Base-by-base conservation (phyloP, 2,888 invertebrate genomes). In the Alentia gelatinosa region DNA sequence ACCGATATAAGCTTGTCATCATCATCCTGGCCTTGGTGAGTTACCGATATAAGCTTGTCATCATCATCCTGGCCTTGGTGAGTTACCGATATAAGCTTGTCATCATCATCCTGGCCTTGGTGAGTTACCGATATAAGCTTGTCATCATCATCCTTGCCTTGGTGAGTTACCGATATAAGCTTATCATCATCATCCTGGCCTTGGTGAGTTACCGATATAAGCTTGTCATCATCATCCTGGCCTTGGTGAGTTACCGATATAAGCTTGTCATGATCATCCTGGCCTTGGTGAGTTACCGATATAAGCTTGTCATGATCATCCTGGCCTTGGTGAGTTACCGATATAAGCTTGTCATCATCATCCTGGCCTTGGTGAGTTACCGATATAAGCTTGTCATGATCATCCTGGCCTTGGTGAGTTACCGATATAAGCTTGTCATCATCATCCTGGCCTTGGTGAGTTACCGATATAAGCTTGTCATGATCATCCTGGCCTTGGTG, bases 51-150 rank as follows among this genome's bases (percentile, higher is more conserved):
- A 19, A 12, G n/a, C 47, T 95, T 90, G n/a, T n/a, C n/a, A 92
- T 95, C 88, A 94, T 95, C 93, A 91, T 95, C 42, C 91, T 95
- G 7, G 94, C 94, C 19, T 91, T 95, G 94, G 95, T 95, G 90
- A 93, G 95, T 92, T 42, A 15, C 9, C 47, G 9, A 42, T 12
- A 42, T 7, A 15, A 42, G 15, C 7, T 42, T 42, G 47, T 7
- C 47, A 42, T 19, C n/a, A n/a, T n/a, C n/a, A n/a, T n/a, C n/a
- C n/a, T n/a, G n/a, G n/a, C n/a, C n/a, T 56, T 56, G 3, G 56
- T 56, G n/a, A 7, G 7, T 42, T 7, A 42, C 19, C 19, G 19
- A 5, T 9, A 19, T n/a, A 56, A 1, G 56, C 19, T 56, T n/a
- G n/a, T n/a, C n/a, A n/a, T 12, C 19, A 9, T 4, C 9, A 56